Evolutionary conservation across 2,888 invertebrate species (phyloP), one percentile per base, ranked within the genome.

Genomic region (Thyatira batis): DNA sequence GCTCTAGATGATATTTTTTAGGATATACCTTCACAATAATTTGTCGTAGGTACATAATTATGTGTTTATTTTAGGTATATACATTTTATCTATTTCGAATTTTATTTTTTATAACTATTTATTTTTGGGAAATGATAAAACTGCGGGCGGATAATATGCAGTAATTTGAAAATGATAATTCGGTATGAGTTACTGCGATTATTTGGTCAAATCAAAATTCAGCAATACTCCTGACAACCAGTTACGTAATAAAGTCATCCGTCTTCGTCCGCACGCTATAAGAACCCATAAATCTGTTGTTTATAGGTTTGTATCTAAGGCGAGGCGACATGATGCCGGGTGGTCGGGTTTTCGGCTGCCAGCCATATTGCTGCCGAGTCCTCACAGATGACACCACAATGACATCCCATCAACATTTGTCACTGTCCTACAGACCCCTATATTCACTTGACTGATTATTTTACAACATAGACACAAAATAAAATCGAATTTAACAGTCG

Each of bases 1-100:
- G 71, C 58, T 63, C 60, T 61, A 71, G 73, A 71, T 77, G 73
- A 74, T 76, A 71, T 77, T 80, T 80, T 80, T 82, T 78, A 56
- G 52, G 58, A 69, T 76, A 71, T 71, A 71, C 73, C 58, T 55
- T 53, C 44, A 49, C 51, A 46, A 45, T 57, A 54, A 49, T 52
- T 58, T 55, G 46, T 56, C n/a, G 23, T 51, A 45, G 13, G 27
- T 45, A 13, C 4, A 17, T 11, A 39, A 10, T 9, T 33, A 10
- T 33, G 11, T 33, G 45, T 53, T 33, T 50, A 23, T 25, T 53
- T 56, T n/a, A n/a, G n/a, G n/a, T n/a, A n/a, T n/a, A n/a, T n/a
- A n/a, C n/a, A n/a, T n/a, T n/a, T n/a, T n/a, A n/a, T n/a, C n/a
- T n/a, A n/a, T n/a, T n/a, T n/a, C n/a, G n/a, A n/a, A n/a, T n/a